These are phyloP conservation scores for Sebastes wilsoni DNA, from an alignment of 2,797 vertebrate genomes.

Conservation along the genomic window DNA sequence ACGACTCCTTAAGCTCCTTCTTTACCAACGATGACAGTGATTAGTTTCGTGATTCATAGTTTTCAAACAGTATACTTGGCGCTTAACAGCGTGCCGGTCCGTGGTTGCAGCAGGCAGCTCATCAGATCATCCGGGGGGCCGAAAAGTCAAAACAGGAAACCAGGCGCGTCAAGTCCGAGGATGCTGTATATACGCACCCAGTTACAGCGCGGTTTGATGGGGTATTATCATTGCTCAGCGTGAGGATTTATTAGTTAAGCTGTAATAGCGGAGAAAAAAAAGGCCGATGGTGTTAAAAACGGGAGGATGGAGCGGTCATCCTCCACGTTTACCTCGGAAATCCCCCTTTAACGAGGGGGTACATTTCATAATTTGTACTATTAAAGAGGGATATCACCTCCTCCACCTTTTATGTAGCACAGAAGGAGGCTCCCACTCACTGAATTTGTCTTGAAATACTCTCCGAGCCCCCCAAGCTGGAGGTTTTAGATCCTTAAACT, in stretches of 20 bases:
- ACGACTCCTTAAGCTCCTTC: background rate
- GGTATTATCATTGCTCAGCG: constrained; percentile 9
- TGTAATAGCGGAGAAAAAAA: constrained; percentile 22
- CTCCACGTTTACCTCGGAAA: constrained; percentile 25
- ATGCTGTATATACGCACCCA: background rate
- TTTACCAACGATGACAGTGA: constrained; percentile 6
- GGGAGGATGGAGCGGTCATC: constrained; percentile 5
- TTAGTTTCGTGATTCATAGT: constrained; percentile 20
- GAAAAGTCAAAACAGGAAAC: constrained; percentile 34
- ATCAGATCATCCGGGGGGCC: background rate
- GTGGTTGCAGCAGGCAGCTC: background rate
- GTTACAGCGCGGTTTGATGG: constrained; percentile 10
- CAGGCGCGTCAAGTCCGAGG: constrained; percentile 1
- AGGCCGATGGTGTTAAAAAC: background rate
- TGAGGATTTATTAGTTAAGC: constrained; percentile 41
- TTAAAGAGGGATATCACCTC: constrained; percentile 22
- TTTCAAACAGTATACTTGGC: background rate
- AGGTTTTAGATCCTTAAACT: constrained; percentile 36
- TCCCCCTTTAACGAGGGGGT: constrained; percentile 34
- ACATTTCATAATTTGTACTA: constrained; percentile 46
- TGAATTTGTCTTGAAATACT: constrained; percentile 3
- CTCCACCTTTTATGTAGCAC: constrained; percentile 5
- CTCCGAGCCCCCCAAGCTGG: constrained; percentile 2
- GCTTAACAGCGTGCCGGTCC: background rate
- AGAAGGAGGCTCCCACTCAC: background rate